A percentile compares a stretch with the other conserved stretches of the same genome.
Conservation (phyloP, 1,140 invertebrate species). For the Dolichoris vasculosae region DNA sequence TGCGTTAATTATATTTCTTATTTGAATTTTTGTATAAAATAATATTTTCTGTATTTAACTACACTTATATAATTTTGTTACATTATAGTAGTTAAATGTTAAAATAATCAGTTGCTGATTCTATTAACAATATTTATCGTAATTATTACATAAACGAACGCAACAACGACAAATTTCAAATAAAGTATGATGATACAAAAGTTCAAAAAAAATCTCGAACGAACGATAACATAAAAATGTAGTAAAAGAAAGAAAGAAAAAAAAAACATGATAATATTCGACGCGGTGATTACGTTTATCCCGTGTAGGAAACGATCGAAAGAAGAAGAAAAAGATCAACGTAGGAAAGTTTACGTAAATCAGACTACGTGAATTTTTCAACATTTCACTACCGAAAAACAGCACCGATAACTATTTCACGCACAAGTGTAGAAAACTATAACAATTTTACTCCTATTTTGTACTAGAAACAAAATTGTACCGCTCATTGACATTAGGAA, state of each 20-base stretch:
- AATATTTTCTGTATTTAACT: not conserved
- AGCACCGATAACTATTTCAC: not conserved
- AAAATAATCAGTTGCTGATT: not conserved
- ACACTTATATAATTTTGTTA: not conserved
- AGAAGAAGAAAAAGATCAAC: not conserved
- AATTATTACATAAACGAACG: not conserved
- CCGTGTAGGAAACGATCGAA: not conserved
- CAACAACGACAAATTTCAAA: not conserved
- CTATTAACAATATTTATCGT: not conserved
- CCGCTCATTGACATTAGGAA: conserved; percentile 7
- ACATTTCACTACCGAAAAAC: not conserved
- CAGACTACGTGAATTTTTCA: not conserved
- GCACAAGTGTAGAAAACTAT: conserved; percentile 5
- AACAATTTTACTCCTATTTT: conserved; percentile 7
- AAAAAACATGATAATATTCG: not conserved
- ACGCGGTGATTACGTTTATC: not conserved
- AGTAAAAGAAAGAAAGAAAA: not conserved
- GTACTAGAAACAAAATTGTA: conserved; percentile 16
- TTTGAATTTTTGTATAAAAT: not conserved
- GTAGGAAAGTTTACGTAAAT: not conserved
- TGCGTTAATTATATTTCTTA: not conserved
- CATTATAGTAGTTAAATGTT: not conserved
- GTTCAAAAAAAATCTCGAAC: not conserved
- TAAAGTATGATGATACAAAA: not conserved
- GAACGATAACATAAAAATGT: not conserved